These are phyloP conservation scores for Ictidomys tridecemlineatus DNA, from an alignment of 2,113 vertebrate species.

Conservation along the genomic window DNA sequence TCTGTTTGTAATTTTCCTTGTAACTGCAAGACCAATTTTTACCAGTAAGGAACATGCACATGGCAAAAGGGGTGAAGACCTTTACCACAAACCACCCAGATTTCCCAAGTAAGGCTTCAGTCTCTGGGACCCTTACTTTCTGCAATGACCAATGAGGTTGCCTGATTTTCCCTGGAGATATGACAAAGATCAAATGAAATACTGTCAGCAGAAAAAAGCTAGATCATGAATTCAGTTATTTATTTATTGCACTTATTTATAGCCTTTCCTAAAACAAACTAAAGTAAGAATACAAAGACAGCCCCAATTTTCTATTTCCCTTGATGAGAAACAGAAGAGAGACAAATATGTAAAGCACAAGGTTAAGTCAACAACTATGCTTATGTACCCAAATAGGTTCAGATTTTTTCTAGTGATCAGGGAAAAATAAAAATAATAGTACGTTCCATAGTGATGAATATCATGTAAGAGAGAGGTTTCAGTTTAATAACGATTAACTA, in stretches of 20 bases:
- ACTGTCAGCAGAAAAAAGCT: not conserved
- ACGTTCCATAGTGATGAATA: not conserved
- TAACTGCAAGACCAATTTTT: not conserved
- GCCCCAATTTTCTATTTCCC: not conserved
- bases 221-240: not conserved
- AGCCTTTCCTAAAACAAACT: not conserved
- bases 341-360: not conserved
- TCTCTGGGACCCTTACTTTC: not conserved
- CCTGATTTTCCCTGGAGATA: not conserved
- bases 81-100: too few relatives aligned
- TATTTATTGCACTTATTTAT: not conserved
- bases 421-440: not conserved
- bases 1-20: not conserved
- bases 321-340: not conserved
- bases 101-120: not conserved
- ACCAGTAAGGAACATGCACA: not conserved
- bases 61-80: not conserved
- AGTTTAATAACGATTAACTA: not conserved
- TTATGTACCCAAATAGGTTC: not conserved
- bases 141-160: not conserved
- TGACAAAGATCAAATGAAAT: not conserved
- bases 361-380: not conserved
- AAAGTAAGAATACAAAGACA: not conserved
- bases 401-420: not conserved
- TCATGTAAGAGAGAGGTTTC: not conserved